These are phyloP conservation scores for Drosophila putrida DNA, from an alignment of 2,888 invertebrate species.

Conservation along the genomic window DNA sequence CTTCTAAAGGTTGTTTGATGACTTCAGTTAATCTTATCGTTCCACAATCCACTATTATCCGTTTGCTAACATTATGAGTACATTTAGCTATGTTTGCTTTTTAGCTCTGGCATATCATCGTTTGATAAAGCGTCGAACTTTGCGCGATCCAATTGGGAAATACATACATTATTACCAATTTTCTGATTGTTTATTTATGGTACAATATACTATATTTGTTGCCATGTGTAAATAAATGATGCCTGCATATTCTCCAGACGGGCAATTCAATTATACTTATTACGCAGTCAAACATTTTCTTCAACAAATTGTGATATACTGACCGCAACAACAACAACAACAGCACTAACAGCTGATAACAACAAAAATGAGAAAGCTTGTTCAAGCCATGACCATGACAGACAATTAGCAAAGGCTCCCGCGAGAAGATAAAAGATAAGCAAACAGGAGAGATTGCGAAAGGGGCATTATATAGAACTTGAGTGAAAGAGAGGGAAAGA, in stretches of 20 bases:
- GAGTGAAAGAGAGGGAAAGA: neutral
- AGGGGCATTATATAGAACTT: neutral
- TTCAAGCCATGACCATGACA: slow-evolving; percentile 40
- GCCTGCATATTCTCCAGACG: slow-evolving; percentile 25
- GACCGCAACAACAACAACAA: slow-evolving; percentile 12
- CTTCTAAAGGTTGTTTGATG: neutral
- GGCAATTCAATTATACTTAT: slow-evolving; percentile 63
- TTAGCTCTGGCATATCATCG: slow-evolving; percentile 6
- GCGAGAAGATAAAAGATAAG: slow-evolving; percentile 20
- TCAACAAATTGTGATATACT: slow-evolving; percentile 24
- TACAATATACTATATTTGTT: slow-evolving; percentile 28
- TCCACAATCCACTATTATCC: slow-evolving; percentile 10
- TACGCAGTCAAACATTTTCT: slow-evolving; percentile 22
- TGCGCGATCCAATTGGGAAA: slow-evolving; percentile 29
- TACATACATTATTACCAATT: slow-evolving; percentile 11
- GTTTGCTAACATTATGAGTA: slow-evolving; percentile 8
- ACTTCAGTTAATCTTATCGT: slow-evolving; percentile 37
- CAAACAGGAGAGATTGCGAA: neutral
- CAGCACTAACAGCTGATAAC: slow-evolving; percentile 38
- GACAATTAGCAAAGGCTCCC: slow-evolving; percentile 26
- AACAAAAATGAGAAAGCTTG: slow-evolving; percentile 15
- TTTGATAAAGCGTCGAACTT: slow-evolving; percentile 31
- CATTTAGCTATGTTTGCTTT: slow-evolving; percentile 23
- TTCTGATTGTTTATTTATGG: slow-evolving; percentile 16
- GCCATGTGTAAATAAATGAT: slow-evolving; percentile 41